These are phyloP conservation scores for Chelonia mydas DNA, from an alignment of 2,797 vertebrate species.

Conservation along the genomic window DNA sequence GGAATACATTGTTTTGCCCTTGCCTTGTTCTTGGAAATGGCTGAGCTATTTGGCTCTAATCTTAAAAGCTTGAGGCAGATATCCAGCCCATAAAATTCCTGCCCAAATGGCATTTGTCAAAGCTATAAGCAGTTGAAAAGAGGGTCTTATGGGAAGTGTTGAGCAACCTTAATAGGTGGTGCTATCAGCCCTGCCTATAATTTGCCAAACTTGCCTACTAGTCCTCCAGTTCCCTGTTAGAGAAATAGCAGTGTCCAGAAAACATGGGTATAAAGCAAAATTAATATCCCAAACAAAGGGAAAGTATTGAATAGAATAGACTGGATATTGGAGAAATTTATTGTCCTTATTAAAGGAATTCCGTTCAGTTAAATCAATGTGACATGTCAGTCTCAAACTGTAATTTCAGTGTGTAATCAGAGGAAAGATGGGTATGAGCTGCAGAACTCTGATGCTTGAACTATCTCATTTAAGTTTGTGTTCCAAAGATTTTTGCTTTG, in stretches of 20 bases:
- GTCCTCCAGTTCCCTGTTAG: not conserved
- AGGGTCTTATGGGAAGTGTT: not conserved
- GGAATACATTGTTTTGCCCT: not conserved
- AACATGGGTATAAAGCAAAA: not conserved
- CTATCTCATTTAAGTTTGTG: not conserved
- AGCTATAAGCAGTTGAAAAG: not conserved
- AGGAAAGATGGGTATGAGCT: constrained; percentile 1
- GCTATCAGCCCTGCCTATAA: not conserved
- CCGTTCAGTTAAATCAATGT: not conserved
- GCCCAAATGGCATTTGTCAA: not conserved
- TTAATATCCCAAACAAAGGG: not conserved
- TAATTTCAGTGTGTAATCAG: not conserved
- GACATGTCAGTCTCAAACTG: not conserved
- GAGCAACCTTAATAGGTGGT: not conserved
- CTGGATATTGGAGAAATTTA: not conserved
- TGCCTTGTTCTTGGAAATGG: not conserved
- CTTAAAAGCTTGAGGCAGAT: not conserved
- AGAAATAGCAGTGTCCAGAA: not conserved
- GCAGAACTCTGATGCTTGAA: not conserved
- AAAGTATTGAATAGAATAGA: not conserved
- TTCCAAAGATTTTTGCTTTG: not conserved
- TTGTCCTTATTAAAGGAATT: not conserved
- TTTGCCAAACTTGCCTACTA: not conserved
- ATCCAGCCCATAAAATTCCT: not conserved
- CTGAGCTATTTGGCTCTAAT: not conserved